A percentile compares a stretch with the other conserved stretches of the same genome.
These are phyloP conservation scores for Amphilophus citrinellus DNA, from an alignment of 2,113 vertebrate genomes.

Conservation along the genomic window DNA sequence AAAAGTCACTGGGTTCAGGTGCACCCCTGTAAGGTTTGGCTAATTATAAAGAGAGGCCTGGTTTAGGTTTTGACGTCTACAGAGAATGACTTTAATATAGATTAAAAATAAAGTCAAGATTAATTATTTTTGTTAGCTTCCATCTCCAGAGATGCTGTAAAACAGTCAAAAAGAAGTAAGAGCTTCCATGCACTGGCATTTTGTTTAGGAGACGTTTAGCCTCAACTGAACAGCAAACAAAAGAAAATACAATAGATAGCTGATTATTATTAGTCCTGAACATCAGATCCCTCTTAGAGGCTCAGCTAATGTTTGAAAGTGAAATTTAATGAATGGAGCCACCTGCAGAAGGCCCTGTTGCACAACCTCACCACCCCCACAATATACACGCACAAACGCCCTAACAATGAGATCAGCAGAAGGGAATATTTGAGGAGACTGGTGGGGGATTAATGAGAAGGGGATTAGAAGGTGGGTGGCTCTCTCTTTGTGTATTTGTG, in stretches of 20 bases:
- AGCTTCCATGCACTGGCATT: not conserved
- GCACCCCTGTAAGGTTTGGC: not conserved
- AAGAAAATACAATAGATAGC: not conserved
- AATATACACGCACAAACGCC: constrained; percentile 28
- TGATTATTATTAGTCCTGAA: not conserved
- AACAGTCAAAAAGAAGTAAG: not conserved
- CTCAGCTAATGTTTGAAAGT: constrained; percentile 22
- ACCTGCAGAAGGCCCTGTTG: constrained; percentile 33
- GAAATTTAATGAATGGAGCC: constrained; percentile 32
- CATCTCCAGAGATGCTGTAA: not conserved
- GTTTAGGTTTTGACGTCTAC: not conserved
- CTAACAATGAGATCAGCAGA: constrained; percentile 76
- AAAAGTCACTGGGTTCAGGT: not conserved
- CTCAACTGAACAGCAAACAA: not conserved
- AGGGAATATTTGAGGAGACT: constrained; percentile 91
- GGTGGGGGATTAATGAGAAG: constrained; percentile 93
- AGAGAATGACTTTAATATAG: not conserved
- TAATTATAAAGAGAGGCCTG: not conserved
- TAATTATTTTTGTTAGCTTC: not conserved
- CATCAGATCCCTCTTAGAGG: not conserved
- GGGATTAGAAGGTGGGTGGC: constrained; percentile 91
- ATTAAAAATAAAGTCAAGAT: not conserved
- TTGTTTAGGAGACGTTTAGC: not conserved
- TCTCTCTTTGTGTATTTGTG: constrained; percentile 46
- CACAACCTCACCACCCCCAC: constrained; percentile 20